Evolutionary conservation across 2,797 vertebrate genomes (phyloP), one percentile per base, ranked within the genome.

Genomic region (Iguana delicatissima): DNA sequence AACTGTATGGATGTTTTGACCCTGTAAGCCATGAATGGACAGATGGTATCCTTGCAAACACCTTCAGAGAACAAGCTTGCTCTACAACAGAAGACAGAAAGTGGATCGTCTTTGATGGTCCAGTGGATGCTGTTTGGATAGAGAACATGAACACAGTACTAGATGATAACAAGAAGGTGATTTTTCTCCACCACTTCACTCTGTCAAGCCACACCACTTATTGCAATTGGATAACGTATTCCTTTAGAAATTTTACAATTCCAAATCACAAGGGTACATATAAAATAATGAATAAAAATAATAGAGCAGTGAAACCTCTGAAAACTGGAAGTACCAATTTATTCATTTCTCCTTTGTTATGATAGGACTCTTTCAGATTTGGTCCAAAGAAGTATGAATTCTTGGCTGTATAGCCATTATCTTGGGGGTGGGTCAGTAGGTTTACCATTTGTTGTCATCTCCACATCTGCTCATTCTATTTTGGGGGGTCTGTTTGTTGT

Each of bases 101-200:
- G 93, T 99, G 99, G 99, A 99, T 99, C 93, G 91, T 99, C 93
- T 99, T 99, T 96, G 99, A 99, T 93, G 99, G 99, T 1, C 99
- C 99, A 0, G 98, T 99, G 52, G 99, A 99, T 94, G 99, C 99
- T 29, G 98, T 99, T 90, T 99, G 99, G 99, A 99, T 99, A 92
- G 99, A 99, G 93, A 99, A 99, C 95, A 99, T 99, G 98, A 99
- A 99, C 94, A 99, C 99, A 7, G 99, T 98, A 85, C 96, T 99
- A 88, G 99, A 99, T 95, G 99, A 99, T 95, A 99, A 99, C 94
- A 99, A 99, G 95, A 99, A 99, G 98, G 99, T 98, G 1, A 35
- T 35, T 62, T 84, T 92, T 89, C 14, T 7, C 10, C 24, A 0
- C 42, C 62, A 80, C 8, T 55, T 92, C 0, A 76, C 0, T 42